Percentiles rank a stretch among this genome's conserved stretches.
These are phyloP conservation scores for Neolamprologus falcicula DNA, from an alignment of 2,113 vertebrate genomes.

Conservation along the genomic window DNA sequence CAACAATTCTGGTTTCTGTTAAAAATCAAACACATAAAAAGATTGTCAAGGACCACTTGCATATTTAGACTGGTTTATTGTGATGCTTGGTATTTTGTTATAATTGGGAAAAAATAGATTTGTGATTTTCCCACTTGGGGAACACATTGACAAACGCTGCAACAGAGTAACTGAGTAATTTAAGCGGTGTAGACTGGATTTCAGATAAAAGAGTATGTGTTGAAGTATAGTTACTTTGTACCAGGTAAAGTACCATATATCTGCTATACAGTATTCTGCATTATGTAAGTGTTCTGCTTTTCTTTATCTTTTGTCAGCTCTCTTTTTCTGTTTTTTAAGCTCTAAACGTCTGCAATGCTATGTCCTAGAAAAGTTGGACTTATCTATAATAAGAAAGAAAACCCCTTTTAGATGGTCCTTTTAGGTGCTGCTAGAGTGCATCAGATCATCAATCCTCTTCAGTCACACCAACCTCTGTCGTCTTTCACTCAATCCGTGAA, in stretches of 20 bases:
- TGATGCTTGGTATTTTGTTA: not conserved
- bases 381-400: not conserved
- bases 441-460: not conserved
- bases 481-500: not conserved
- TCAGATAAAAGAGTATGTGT: not conserved
- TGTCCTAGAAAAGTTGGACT: not conserved
- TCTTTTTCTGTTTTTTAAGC: not conserved
- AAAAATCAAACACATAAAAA: not conserved
- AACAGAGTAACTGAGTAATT: not conserved
- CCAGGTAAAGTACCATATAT: not conserved
- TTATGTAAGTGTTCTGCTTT: not conserved
- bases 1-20: not conserved
- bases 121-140: not conserved
- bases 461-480: not conserved
- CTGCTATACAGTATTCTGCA: not conserved
- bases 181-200: not conserved
- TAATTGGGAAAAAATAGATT: not conserved
- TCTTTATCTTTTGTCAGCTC: not conserved
- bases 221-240: not conserved
- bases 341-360: not conserved
- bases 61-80: not conserved
- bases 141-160: not conserved
- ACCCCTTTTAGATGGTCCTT: fast-evolving
- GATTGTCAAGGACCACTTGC: not conserved
- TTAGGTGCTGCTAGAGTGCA: not conserved